Percentiles rank a stretch among this genome's conserved stretches.
phyloP scores from a whole-genome alignment of 2,888 invertebrate species.

The Morpho deidamia region DNA sequence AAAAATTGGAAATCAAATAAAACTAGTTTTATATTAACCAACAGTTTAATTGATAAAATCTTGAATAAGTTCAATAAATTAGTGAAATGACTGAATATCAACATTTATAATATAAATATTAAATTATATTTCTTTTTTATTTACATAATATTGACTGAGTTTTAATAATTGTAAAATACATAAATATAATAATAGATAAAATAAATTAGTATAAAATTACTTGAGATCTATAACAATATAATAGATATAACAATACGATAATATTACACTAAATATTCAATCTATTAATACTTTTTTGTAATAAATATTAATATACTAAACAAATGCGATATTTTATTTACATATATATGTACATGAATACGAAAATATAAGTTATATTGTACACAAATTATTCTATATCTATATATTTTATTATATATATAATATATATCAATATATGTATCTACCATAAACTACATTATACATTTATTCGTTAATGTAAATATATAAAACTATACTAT shows the following conservation, averaged over 20 bases:
- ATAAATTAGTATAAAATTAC: slow-evolving; percentile 20
- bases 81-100: slow-evolving; percentile 35
- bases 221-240: slow-evolving; percentile 45
- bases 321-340: slow-evolving; percentile 46
- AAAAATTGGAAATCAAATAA: slow-evolving; percentile 4
- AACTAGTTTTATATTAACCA: slow-evolving; percentile 44
- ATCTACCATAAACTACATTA: slow-evolving; percentile 26
- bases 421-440: slow-evolving; percentile 23
- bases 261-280: slow-evolving; percentile 22
- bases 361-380: slow-evolving; percentile 17
- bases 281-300: slow-evolving; percentile 27
- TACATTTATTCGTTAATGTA: slow-evolving; percentile 14
- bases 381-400: slow-evolving; percentile 21
- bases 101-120: slow-evolving; percentile 31
- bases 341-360: slow-evolving; percentile 35
- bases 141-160: slow-evolving; percentile 42
- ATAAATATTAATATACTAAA: slow-evolving; percentile 35
- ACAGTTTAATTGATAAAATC: slow-evolving; percentile 61
- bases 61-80: slow-evolving; percentile 45
- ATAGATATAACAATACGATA: slow-evolving; percentile 29
- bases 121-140: slow-evolving; percentile 37
- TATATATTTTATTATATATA: slow-evolving; percentile 18
- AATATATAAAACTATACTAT: slow-evolving; percentile 1
- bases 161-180: slow-evolving; percentile 13
- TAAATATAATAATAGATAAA: neutral